Conservation (phyloP, 2,113 vertebrate genomes). For the Cochlearius cochlearius region DNA sequence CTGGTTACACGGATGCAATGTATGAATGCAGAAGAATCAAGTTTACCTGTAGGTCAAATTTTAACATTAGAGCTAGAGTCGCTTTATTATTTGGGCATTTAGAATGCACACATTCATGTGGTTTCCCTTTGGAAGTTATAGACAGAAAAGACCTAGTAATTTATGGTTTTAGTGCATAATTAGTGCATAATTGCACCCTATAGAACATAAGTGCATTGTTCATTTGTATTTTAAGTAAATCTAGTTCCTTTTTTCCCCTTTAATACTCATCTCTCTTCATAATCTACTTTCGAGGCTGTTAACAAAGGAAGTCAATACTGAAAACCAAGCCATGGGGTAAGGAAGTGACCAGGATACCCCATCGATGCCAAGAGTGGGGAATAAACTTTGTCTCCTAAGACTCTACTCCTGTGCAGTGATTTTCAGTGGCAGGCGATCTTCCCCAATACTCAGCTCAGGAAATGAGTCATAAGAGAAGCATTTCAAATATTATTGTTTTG, state of each 20-base stretch:
- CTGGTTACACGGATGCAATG: background rate
- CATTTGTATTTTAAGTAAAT: background rate
- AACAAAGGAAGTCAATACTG: background rate
- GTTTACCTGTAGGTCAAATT: background rate
- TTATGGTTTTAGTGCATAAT: background rate
- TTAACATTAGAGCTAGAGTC: background rate
- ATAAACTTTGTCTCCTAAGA: background rate
- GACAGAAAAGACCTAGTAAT: background rate
- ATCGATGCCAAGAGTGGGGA: background rate
- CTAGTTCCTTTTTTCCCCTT: background rate
- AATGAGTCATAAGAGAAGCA: background rate
- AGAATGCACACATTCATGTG: background rate
- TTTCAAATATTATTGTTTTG: background rate
- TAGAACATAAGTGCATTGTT: background rate
- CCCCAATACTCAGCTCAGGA: background rate
- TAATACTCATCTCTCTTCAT: background rate
- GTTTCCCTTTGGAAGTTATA: background rate
- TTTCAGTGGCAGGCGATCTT: background rate
- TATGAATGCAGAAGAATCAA: background rate
- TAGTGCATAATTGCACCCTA: background rate
- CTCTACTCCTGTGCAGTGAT: background rate
- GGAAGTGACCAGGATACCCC: background rate
- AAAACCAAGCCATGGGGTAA: background rate
- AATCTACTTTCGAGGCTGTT: background rate
- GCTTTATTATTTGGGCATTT: background rate